These are phyloP conservation scores for Lophius piscatorius DNA, from an alignment of 2,113 vertebrate species.

Conservation along the genomic window DNA sequence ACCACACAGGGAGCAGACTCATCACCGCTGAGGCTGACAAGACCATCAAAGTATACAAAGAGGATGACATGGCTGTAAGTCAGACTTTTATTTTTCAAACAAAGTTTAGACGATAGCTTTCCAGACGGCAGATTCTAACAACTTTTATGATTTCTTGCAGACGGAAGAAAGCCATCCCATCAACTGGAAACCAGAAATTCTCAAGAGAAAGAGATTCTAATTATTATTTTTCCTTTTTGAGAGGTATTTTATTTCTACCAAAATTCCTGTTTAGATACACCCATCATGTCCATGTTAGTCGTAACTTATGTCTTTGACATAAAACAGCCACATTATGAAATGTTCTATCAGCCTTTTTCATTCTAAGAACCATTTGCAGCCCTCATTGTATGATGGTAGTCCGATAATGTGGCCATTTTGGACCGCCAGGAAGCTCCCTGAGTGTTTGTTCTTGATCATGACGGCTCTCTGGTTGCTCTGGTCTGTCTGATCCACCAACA, in stretches of 20 bases:
- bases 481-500: slow-evolving; percentile 55
- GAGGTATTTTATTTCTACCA: slow-evolving; percentile 11
- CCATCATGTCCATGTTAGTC: no score
- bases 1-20: slow-evolving; percentile 92
- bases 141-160: slow-evolving; percentile 72
- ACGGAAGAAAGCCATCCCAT: slow-evolving; percentile 97
- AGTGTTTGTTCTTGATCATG: slow-evolving; percentile 61
- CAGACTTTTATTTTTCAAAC: not conserved
- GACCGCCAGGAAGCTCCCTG: slow-evolving; percentile 44
- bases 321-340: no score
- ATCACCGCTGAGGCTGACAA: slow-evolving; percentile 98
- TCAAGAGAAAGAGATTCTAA: slow-evolving; percentile 97
- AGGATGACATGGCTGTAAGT: slow-evolving; percentile 93
- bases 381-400: slow-evolving; percentile 33
- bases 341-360: not conserved
- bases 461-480: slow-evolving; percentile 44
- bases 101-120: not conserved
- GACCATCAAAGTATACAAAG: slow-evolving; percentile 97
- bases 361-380: slow-evolving; percentile 64
- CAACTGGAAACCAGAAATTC: slow-evolving; percentile 99
- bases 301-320: no score
- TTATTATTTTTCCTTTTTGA: slow-evolving; percentile 15
- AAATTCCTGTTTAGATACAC: slow-evolving; percentile 8
- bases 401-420: slow-evolving; percentile 26
- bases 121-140: not conserved